phyloP scores from a whole-genome alignment of 2,113 vertebrate genomes.

The Indicator indicator region DNA sequence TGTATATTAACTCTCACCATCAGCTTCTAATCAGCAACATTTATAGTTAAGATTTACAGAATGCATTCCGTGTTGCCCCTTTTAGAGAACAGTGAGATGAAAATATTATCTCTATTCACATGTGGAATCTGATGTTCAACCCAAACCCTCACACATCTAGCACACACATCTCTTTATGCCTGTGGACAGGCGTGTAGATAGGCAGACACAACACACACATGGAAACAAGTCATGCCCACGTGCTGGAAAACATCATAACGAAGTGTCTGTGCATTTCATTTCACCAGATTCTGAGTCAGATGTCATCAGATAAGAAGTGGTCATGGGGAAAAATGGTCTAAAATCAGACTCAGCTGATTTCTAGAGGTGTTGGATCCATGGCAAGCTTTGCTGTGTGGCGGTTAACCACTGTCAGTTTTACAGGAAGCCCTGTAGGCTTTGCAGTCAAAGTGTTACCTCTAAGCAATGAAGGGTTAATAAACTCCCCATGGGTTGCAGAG shows the following conservation, averaged over 20 bases:
- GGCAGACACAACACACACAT: constrained; percentile 37
- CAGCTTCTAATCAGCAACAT: constrained; percentile 76
- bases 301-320: constrained; percentile 42
- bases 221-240: constrained; percentile 55
- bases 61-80: constrained; percentile 66
- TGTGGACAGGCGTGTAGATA: constrained; percentile 34
- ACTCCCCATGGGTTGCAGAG: background rate
- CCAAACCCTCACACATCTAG: constrained; percentile 44
- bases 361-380: background rate
- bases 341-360: constrained; percentile 30
- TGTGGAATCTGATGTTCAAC: constrained; percentile 71
- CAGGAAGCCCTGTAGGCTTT: background rate
- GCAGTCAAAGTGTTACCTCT: background rate
- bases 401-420: background rate
- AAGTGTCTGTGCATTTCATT: background rate
- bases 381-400: background rate
- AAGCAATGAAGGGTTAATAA: background rate
- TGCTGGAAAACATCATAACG: background rate
- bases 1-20: constrained; percentile 67
- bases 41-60: constrained; percentile 70
- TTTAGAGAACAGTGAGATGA: constrained; percentile 69
- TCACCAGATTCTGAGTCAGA: constrained; percentile 3
- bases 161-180: constrained; percentile 50
- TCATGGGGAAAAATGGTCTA: constrained; percentile 25
- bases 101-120: constrained; percentile 70